Base-by-base conservation (phyloP, 2,888 invertebrate species). In the Lycocerus yunnanus region DNA sequence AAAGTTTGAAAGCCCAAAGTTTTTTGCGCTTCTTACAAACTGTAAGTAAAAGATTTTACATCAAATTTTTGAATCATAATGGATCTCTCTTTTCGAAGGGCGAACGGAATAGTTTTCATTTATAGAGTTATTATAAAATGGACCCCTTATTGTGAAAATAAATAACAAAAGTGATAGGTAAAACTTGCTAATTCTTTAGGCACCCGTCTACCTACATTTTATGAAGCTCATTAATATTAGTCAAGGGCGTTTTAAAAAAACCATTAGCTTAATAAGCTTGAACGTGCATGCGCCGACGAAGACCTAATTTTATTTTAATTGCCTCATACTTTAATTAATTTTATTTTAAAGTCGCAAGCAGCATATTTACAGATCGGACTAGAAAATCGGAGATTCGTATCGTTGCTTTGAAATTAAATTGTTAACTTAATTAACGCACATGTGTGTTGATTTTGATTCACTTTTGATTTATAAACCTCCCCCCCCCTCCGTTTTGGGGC, bases 291-390 rank as follows among this genome's bases (percentile, higher is more conserved):
- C 66, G 67, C 71, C 71, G 68, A 68, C 58, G 43, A 74, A 71
- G 68, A 74, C 66, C 71, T 74, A 74, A 74, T 74, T 74, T 68
- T 71, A 71, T 61, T 71, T 74, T 74, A 74, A 74, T 74, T 71
- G 67, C 71, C 27, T 68, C 67, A 27, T 27, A 43, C 16, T 68
- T 68, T 70, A 74, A 74, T 74, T 70, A 67, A 74, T 74, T 74
- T 66, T 24, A 67, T 27, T 43, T 14, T 58, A 27, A 24, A n/a
- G 67, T 58, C 15, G 15, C 21, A 14, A 15, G 15, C n/a, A 58
- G 3, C 11, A 15, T 15, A 11, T 61, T 61, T 61, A 13, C 15
- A 69, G 68, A 24, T 61, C 24, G 13, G 15, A 15, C 65, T 70
- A 65, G 58, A 27, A 58, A 58, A 65, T 70, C 43, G 43, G 58